A percentile compares a stretch with the other conserved stretches of the same genome.
Conservation (phyloP, 2,797 vertebrate species). For the Tokudaia muenninki region DNA sequence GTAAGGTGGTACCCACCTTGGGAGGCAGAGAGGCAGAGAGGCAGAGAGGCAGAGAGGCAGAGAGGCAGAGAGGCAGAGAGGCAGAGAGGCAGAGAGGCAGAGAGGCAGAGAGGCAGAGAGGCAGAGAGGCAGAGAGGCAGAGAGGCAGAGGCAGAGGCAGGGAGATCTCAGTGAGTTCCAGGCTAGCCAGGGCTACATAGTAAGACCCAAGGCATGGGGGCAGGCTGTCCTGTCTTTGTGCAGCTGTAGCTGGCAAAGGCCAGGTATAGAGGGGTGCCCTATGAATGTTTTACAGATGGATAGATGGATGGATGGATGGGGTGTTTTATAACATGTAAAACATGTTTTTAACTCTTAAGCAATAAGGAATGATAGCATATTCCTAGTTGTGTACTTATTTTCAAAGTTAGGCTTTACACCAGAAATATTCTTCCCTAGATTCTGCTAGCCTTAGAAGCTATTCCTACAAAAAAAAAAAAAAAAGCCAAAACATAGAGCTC, state of each 20-base stretch:
- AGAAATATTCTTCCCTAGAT: conserved; percentile 17
- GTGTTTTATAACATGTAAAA: background rate
- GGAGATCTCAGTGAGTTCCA: no score
- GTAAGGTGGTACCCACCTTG: background rate
- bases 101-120: no score
- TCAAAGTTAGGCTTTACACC: conserved; percentile 25
- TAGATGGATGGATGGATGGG: background rate
- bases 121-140: no score
- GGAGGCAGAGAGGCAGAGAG: no score
- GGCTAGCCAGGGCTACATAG: background rate
- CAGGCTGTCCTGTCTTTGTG: background rate
- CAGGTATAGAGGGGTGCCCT: background rate
- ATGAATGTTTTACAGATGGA: background rate
- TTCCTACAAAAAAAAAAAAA: background rate
- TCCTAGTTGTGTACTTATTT: background rate
- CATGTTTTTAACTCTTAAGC: background rate
- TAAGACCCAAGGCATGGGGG: background rate
- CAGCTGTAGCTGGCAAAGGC: conserved; percentile 1
- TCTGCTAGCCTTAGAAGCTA: background rate
- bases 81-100: no score
- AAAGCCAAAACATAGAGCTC: background rate
- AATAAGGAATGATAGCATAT: background rate
- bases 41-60: no score
- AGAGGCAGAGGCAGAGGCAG: background rate
- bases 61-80: no score